A percentile compares a stretch with the other conserved stretches of the same genome.
Evolutionary conservation across 2,797 vertebrate species (phyloP).

Genomic region (Cyprinella venusta): DNA sequence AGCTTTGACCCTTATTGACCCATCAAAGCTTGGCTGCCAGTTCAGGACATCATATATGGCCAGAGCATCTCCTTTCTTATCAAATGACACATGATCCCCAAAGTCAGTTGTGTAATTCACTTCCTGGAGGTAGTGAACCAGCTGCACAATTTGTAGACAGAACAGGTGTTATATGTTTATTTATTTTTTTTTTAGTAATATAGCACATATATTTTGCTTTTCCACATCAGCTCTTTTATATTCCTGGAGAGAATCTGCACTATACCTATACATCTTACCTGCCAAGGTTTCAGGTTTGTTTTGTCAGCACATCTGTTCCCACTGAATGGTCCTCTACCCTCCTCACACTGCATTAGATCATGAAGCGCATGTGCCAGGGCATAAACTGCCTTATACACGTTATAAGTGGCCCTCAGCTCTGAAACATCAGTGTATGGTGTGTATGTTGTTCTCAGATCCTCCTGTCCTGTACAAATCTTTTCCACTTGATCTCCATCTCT

Average conservation of each 20-base stretch:
- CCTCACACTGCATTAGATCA: constrained; percentile 65
- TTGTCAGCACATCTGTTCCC: constrained; percentile 67
- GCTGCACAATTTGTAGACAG: constrained; percentile 4
- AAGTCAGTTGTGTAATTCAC: constrained; percentile 13
- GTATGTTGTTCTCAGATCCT: constrained; percentile 62
- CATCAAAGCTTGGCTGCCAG: constrained; percentile 17
- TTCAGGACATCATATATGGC: constrained; percentile 18
- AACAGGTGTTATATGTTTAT: background rate
- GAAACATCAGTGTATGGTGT: constrained; percentile 74
- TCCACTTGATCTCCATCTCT: background rate
- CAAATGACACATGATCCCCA: constrained; percentile 30
- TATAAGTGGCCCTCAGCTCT: constrained; percentile 70
- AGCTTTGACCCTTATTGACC: background rate
- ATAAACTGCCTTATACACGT: constrained; percentile 76
- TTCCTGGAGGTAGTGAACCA: constrained; percentile 25
- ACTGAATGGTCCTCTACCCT: constrained; percentile 70
- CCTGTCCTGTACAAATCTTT: constrained; percentile 63
- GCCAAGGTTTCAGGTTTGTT: constrained; percentile 72
- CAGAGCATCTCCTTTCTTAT: constrained; percentile 27
- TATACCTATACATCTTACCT: constrained; percentile 64
- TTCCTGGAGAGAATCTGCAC: constrained; percentile 50
- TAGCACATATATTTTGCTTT: background rate
- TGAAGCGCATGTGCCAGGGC: constrained; percentile 74
- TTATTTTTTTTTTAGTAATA: background rate
- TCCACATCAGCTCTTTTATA: background rate